Conservation (phyloP, 2,113 vertebrate species). For the Scalopus aquaticus region DNA sequence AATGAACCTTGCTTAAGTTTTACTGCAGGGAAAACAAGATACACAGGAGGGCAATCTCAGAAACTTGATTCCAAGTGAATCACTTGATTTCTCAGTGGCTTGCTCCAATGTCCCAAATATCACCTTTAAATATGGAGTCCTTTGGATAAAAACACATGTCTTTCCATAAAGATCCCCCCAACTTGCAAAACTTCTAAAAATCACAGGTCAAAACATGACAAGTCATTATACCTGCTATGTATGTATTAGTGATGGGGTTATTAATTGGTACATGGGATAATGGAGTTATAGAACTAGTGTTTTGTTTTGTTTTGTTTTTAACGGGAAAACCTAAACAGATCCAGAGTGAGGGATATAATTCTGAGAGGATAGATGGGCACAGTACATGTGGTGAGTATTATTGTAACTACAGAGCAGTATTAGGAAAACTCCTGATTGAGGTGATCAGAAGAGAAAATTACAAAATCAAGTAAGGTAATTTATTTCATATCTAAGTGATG, state of each 20-base stretch:
- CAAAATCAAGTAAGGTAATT: background rate
- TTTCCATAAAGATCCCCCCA: background rate
- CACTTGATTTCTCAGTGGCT: no score
- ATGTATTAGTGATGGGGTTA: background rate
- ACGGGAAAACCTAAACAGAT: background rate
- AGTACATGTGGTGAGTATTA: no score
- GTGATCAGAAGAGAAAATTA: background rate
- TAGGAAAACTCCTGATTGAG: background rate
- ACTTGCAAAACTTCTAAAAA: background rate
- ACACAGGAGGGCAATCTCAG: background rate
- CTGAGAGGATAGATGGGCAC: rapidly evolving
- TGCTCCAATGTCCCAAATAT: background rate
- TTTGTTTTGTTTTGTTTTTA: no score
- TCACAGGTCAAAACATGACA: background rate
- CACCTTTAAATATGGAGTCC: background rate
- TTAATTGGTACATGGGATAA: background rate
- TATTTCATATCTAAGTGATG: background rate
- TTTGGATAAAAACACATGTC: background rate
- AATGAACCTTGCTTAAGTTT: background rate
- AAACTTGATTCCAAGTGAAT: background rate
- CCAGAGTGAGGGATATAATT: no score
- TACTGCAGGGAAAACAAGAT: background rate
- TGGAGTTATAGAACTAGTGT: background rate
- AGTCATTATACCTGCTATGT: background rate
- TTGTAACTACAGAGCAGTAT: background rate